phyloP scores from a whole-genome alignment of 2,113 vertebrate species.

The Microtus ochrogaster region DNA sequence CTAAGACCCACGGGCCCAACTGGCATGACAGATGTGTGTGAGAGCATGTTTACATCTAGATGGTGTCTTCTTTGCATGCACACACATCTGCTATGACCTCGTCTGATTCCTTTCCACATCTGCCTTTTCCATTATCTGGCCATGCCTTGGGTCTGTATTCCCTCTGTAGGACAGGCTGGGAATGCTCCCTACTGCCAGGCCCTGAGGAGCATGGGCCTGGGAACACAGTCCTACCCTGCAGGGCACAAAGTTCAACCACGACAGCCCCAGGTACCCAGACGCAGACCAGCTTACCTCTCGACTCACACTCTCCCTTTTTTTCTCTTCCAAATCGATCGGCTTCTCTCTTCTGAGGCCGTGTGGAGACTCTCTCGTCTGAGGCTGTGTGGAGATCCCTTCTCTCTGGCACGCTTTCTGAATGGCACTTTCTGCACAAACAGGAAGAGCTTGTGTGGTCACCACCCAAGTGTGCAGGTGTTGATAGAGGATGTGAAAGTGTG shows the following conservation, averaged over 20 bases:
- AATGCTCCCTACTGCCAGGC: not conserved
- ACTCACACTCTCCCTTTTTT: not conserved
- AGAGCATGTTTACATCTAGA: not conserved
- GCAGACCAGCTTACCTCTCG: constrained; percentile 57
- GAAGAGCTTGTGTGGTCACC: constrained; percentile 72
- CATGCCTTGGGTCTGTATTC: not conserved
- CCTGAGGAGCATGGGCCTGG: not conserved
- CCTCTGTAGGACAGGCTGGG: no score
- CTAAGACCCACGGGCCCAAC: not conserved
- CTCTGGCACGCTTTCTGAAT: constrained; percentile 62
- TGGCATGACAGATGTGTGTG: not conserved
- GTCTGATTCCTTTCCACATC: not conserved
- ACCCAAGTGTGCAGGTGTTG: constrained; percentile 75
- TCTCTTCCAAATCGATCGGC: not conserved
- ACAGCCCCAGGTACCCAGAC: not conserved
- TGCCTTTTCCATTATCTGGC: not conserved
- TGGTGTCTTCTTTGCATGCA: not conserved
- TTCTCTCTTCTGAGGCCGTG: constrained; percentile 35
- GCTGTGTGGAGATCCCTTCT: not conserved
- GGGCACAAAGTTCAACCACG: not conserved
- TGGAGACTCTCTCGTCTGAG: constrained; percentile 13
- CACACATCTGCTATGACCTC: not conserved
- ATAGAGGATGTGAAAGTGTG: constrained; percentile 81
- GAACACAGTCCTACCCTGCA: no score
- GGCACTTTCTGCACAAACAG: constrained; percentile 79